phyloP scores from a whole-genome alignment of 2,113 vertebrate species.

The Solea senegalensis region DNA sequence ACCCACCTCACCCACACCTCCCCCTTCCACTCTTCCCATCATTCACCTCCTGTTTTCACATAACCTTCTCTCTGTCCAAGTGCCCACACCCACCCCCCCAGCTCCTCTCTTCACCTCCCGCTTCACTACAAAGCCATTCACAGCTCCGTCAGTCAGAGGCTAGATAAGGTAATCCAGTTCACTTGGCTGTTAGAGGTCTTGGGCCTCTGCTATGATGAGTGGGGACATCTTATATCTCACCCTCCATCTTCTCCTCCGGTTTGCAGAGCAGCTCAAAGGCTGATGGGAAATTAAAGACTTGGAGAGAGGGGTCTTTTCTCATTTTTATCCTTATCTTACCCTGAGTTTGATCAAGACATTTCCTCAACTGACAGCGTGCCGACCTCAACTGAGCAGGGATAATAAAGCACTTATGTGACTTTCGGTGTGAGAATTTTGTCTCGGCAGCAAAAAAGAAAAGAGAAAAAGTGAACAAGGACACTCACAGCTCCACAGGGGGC shows the following conservation, averaged over 20 bases:
- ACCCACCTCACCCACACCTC: conserved; percentile 4
- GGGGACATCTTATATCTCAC: conserved; percentile 80
- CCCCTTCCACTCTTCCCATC: conserved; percentile 73
- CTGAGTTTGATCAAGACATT: conserved; percentile 55
- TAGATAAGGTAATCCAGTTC: conserved; percentile 82
- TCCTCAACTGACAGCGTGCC: background rate
- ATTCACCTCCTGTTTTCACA: conserved; percentile 70
- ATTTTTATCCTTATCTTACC: conserved; percentile 65
- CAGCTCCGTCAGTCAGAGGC: conserved; percentile 75
- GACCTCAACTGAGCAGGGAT: conserved; percentile 25
- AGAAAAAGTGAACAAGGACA: conserved; percentile 7
- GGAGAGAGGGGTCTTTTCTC: conserved; percentile 61
- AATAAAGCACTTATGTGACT: conserved; percentile 42
- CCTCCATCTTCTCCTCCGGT: conserved; percentile 62
- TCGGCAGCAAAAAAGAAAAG: background rate
- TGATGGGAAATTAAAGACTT: conserved; percentile 74
- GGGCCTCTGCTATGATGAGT: conserved; percentile 69
- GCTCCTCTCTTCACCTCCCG: conserved; percentile 67
- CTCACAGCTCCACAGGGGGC: conserved; percentile 91
- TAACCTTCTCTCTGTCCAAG: conserved; percentile 71
- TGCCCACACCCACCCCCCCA: conserved; percentile 50
- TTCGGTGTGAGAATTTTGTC: background rate
- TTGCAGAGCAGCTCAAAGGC: conserved; percentile 68
- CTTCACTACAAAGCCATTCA: conserved; percentile 78
- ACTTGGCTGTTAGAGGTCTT: conserved; percentile 68